Evolutionary conservation across 1,140 invertebrate species (phyloP), one percentile per base, ranked within the genome.

Genomic region (Conus ventricosus): DNA sequence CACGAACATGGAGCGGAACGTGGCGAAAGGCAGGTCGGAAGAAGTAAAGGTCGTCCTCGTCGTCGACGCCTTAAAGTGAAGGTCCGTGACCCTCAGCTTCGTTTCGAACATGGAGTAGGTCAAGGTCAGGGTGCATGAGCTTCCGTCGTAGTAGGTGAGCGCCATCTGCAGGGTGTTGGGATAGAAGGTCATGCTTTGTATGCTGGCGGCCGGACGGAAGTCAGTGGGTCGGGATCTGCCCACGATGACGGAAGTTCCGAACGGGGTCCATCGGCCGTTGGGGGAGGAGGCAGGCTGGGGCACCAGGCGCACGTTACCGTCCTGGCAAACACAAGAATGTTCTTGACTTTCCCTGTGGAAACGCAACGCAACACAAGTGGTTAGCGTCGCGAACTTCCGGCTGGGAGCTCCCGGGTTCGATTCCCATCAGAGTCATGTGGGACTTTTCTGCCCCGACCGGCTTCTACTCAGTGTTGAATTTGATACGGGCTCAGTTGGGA

Each of bases 1-100:
- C 7, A 87, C 78, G 78, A 82, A 87, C 87, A 87, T 87, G 39
- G 87, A 87, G 54, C 87, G 75, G 78, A 85, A 85, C 4, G 84
- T 23, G 20, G 84, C 84, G 71, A 85, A 85, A 54, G 84, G 84
- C 25, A 54, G 53, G 5, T 20, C 67, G 11, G 53, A 23, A 23
- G 27, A 39, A 39, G 39, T 39, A 39, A 0, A 3, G 39, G 39
- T 39, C 39, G 39, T 39, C 39, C 0, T 39, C 39, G 39, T 85
- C 15, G 84, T 51, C 15, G 57, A 15, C 13, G 84, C 20, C 67
- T 55, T 55, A 7, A 17, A 23, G 13, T 75, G 11, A n/a, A n/a
- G n/a, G 51, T 85, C 51, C 0, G 11, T 75, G 67, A 76, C 84
- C 17, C 51, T 20, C 84, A 85, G 20, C 39, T 39, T 39, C 39